Base-by-base conservation (phyloP, 1,140 invertebrate species). In the Venturia canescens region DNA sequence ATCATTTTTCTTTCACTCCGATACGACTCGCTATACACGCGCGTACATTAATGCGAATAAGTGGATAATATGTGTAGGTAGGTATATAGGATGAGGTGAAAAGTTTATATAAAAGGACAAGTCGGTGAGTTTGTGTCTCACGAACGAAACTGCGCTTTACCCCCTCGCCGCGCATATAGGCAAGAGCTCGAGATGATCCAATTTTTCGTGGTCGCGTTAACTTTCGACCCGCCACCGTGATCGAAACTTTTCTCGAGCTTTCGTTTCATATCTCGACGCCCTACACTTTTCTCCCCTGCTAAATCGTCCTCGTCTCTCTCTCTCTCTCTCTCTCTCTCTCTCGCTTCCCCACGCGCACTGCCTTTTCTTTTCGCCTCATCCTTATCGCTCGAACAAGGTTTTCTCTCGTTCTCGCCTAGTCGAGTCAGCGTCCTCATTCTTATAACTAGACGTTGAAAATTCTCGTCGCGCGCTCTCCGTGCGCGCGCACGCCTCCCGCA, bases 381-480 rank as follows among this genome's bases (percentile, higher is more conserved):
- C 15, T 27, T 63, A n/a, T n/a, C n/a, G n/a, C n/a, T 66, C 60
- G n/a, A 29, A 66, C 4, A 15, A 23, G 2, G 60, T 69, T 69
- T 69, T 31, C 26, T 69, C 66, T 69, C 66, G 29, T 69, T 69
- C 66, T 69, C 66, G 66, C 66, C 66, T 69, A 27, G 66, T 69
- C 66, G 66, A 69, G 66, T 69, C 66, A 69, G 66, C 66, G 27
- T 69, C 66, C 66, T 69, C 66, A 69, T 69, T 69, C 66, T 69
- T 69, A 69, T 69, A 69, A 31, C 66, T 69, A 27, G 66, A 31
- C 66, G 66, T 69, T 69, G 66, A 69, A 69, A 69, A 69, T 69
- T 69, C 66, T 69, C 66, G 66, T 69, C 66, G 66, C 66, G 27
- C 66, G 31, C 27, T 31, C 50, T 53, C 1, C 11, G 38, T 63